phyloP scores from a whole-genome alignment of 2,888 invertebrate species.

The Oligia strigilis region DNA sequence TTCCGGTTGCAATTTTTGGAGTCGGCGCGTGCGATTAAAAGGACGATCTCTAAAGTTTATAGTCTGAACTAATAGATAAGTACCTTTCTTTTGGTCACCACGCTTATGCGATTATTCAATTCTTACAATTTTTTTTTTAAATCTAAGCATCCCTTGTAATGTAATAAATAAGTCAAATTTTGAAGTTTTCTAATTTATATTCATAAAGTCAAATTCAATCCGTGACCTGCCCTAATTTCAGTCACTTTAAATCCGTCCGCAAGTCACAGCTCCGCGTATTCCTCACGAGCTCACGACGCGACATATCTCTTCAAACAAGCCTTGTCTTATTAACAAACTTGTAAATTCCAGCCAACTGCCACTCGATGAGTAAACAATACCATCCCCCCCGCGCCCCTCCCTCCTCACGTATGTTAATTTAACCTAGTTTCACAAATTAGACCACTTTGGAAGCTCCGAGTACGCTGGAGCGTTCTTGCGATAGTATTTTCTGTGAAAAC shows the following conservation, averaged over 20 bases:
- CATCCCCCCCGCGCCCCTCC: conserved; percentile 20
- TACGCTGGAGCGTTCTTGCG: conserved; percentile 49
- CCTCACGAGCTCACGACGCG: conserved; percentile 17
- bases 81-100: neutral
- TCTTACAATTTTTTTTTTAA: neutral
- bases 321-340: conserved; percentile 70
- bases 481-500: conserved; percentile 62
- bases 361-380: conserved; percentile 72
- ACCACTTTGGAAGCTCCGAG: conserved; percentile 53
- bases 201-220: conserved; percentile 1
- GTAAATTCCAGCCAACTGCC: conserved; percentile 67
- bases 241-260: conserved; percentile 24
- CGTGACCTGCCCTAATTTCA: conserved; percentile 41
- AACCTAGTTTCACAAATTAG: conserved; percentile 70
- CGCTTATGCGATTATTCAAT: too few species aligned
- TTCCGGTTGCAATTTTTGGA: too few species aligned
- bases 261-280: conserved; percentile 32
- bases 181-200: conserved; percentile 14
- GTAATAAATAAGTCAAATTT: neutral
- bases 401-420: conserved; percentile 67
- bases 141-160: neutral
- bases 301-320: conserved; percentile 49
- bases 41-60: too few species aligned
- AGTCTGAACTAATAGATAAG: too few species aligned
- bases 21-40: too few species aligned